Evolutionary conservation across 2,888 invertebrate genomes (phyloP), one percentile per base, ranked within the genome.

Genomic region (Stenurella melanura): DNA sequence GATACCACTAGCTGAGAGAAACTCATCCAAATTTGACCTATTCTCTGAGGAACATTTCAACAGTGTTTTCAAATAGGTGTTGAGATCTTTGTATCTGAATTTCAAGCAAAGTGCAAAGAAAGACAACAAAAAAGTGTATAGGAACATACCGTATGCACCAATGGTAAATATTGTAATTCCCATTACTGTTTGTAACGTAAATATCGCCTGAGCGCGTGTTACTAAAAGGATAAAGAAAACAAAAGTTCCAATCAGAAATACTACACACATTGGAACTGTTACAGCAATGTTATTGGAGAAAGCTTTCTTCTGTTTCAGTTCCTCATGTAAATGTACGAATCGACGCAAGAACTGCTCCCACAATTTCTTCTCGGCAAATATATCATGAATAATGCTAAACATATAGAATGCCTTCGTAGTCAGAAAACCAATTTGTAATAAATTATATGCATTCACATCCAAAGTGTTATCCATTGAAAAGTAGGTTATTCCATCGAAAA

Each of bases 31-130:
- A 19, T 11, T 21, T 54, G 15, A 15, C 2, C 56, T 67, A 1
- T 6, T 67, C 0, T n/a, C 6, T 26, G 6, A 12, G 12, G 58
- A 58, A 10, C 18, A 11, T n/a, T 26, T 54, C 38, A 67, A 67
- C 17, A n/a, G 7, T 2, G 54, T n/a, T n/a, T 9, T 54, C 30
- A 67, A 21, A 30, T 67, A 54, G 17, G 15, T n/a, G 30, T 67
- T 67, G 12, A 67, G 11, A 67, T 67, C 54, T 5, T n/a, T 67
- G n/a, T 67, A 67, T 26, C 67, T 67, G 56, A 26, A 67, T 26
- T 54, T 54, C 11, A 67, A 67, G 26, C 54, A 67, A n/a, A 56
- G 50, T 5, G 58, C 58, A 58, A 58, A 7, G 21, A 18, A 18
- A 19, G 18, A 58, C 15, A 58, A 12, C 5, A 58, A 58, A 11